Base-by-base conservation (phyloP, 2,797 vertebrate species). In the Gymnothorax reevesii region DNA sequence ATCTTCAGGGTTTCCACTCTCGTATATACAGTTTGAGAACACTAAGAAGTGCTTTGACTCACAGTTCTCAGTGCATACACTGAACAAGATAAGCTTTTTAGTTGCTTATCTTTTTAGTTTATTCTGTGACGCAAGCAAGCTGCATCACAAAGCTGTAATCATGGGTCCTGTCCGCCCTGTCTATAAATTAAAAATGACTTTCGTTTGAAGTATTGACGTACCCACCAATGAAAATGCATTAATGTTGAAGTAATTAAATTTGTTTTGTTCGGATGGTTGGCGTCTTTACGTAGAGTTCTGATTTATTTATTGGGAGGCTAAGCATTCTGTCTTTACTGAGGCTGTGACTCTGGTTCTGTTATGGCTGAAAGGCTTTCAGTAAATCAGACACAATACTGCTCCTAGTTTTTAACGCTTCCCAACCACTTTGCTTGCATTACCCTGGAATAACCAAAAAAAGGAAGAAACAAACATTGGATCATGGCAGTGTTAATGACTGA, bases 1-100 rank as follows among this genome's bases (percentile, higher is more conserved):
- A 91, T 89, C 3, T 12, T 57, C 82, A 90, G 87, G 85, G 91
- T 92, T 89, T 93, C 87, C 88, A 90, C 89, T 85, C 80, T 25
- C 33, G 57, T 52, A 62, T 77, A 25, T 66, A 57, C 91, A 84
- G 88, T 87, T 85, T 84, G 7, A 89, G 75, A 88, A 59, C 27
- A 27, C 15, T 27, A n/a, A 80, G 88, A 89, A 88, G 84, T 80
- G 25, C 33, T 57, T 60, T 62, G 69, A 25, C 66, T 54, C 91
- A 83, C 89, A 88, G 86, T 85, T 12, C 88, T 80, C 88, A 42
- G 15, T 17, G 42, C 42, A 17, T n/a, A 64, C 42, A 80, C 75
- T 59, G 22, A 77, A 42, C 13, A 7, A 59, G 49, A 59, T 79
- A 82, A 55, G 13, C n/a, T 15, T 83, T 59, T 55, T 7, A 55